Percentiles rank a stretch among this genome's conserved stretches.
Evolutionary conservation across 2,113 vertebrate genomes (phyloP).

Genomic region (Tachysurus fulvidraco): DNA sequence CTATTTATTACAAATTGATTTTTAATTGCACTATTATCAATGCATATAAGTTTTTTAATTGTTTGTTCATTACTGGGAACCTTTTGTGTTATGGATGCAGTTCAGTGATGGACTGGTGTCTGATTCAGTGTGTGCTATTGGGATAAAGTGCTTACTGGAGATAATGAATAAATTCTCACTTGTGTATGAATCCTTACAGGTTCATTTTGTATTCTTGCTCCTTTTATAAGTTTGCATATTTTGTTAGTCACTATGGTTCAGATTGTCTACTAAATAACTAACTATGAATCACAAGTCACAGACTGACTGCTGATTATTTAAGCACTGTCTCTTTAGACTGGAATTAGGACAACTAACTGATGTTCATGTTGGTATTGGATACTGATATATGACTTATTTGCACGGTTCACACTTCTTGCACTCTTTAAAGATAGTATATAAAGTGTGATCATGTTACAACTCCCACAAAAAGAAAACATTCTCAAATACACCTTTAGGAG

Average conservation of each 20-base stretch:
- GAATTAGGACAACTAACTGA: not conserved
- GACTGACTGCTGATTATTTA: not conserved
- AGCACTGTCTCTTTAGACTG: not conserved
- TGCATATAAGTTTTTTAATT: not conserved
- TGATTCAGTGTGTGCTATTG: not conserved
- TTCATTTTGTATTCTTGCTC: not conserved
- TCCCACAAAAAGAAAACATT: not conserved
- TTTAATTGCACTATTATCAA: not conserved
- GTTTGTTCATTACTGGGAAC: not conserved
- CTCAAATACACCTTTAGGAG: conserved; percentile 22
- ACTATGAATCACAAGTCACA: not conserved
- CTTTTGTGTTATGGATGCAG: not conserved
- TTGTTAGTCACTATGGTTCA: not conserved
- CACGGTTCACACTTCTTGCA: not conserved
- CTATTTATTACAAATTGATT: not conserved
- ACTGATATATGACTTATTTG: not conserved
- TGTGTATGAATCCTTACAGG: not conserved
- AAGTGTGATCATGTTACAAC: conserved; percentile 8
- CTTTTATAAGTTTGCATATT: not conserved
- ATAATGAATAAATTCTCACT: not conserved
- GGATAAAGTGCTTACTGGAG: not conserved
- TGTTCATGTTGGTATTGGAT: not conserved
- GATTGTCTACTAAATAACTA: not conserved
- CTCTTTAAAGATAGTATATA: not conserved
- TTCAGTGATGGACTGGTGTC: not conserved